Conservation (phyloP, 2,113 vertebrate genomes). For the Microtus montanus region DNA sequence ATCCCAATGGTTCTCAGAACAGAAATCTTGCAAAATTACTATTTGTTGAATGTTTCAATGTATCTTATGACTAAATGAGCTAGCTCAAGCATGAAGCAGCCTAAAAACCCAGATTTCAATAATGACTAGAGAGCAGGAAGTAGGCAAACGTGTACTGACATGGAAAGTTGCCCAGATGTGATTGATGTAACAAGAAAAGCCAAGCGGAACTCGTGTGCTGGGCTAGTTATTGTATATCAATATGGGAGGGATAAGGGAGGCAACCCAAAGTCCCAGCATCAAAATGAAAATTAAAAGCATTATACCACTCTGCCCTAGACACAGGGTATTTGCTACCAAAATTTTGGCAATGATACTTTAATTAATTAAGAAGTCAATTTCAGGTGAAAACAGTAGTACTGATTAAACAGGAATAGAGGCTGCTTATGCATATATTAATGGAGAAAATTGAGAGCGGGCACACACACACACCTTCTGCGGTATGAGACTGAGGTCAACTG, state of each 20-base stretch:
- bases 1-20: background rate
- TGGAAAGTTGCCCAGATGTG: background rate
- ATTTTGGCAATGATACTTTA: background rate
- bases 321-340: background rate
- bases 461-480: background rate
- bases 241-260: background rate
- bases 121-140: conserved; percentile 19
- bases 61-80: conserved; percentile 27
- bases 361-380: background rate
- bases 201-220: background rate
- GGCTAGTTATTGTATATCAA: background rate
- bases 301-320: background rate
- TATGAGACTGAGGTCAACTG: background rate
- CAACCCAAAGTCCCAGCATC: background rate
- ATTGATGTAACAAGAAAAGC: background rate
- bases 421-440: background rate
- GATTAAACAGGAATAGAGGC: background rate
- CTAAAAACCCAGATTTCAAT: conserved; percentile 4
- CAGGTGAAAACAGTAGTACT: background rate
- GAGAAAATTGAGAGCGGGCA: background rate
- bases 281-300: background rate
- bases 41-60: conserved; percentile 30
- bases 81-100: background rate
- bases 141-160: background rate
- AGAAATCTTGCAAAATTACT: background rate